Conservation (phyloP, 2,888 invertebrate species). For the Incurvaria masculella region DNA sequence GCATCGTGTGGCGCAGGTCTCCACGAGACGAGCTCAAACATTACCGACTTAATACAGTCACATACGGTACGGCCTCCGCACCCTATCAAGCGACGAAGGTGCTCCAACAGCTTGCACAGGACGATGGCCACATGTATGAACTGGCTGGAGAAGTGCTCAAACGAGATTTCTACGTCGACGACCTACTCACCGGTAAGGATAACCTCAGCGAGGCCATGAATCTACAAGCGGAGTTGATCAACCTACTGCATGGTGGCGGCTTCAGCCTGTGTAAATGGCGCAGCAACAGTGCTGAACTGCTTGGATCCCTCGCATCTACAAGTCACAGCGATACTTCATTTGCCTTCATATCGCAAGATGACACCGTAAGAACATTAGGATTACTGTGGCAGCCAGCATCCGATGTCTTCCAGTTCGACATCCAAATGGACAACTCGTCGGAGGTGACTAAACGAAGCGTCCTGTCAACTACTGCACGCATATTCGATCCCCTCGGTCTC, state of each 20-base stretch:
- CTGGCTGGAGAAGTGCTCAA: neutral
- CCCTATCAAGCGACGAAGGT: neutral
- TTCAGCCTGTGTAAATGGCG: neutral
- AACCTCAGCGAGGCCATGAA: neutral
- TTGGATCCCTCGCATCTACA: neutral
- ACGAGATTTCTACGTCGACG: conserved; percentile 1
- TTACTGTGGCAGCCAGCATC: neutral
- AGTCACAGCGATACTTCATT: neutral
- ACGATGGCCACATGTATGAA: neutral
- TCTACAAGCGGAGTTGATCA: neutral
- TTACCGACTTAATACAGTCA: neutral
- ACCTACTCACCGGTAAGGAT: neutral
- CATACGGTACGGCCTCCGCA: neutral
- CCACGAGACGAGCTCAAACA: neutral
- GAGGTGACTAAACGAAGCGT: neutral
- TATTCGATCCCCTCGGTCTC: neutral
- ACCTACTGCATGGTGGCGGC: neutral
- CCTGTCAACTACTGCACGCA: neutral
- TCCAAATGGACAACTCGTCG: neutral
- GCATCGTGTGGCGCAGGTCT: neutral
- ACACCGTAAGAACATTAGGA: neutral
- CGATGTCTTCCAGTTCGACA: neutral
- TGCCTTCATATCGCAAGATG: neutral
- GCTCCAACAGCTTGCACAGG: neutral
- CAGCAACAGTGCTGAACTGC: neutral